Base-by-base conservation (phyloP, 2,888 invertebrate species). In the Hydropsyche betteni region DNA sequence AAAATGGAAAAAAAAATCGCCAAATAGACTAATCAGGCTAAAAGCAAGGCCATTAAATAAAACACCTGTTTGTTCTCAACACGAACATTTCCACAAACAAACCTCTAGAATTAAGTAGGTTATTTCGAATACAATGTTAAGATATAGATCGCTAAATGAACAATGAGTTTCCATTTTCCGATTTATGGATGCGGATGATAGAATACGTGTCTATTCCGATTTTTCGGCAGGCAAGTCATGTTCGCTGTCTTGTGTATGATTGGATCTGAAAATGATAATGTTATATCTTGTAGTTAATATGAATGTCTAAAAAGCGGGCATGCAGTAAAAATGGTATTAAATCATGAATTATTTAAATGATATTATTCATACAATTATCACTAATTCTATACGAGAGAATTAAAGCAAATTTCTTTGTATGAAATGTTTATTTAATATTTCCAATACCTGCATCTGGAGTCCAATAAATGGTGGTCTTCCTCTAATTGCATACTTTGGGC, bases 241-340 rank as follows among this genome's bases (percentile, higher is more conserved):
- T 75, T 79, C 76, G 53, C 69, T 76, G 75, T 74, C 75, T 68
- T 74, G 76, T 73, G 76, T 74, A 64, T 75, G 77, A 74, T 79
- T 79, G 79, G 79, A 79, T 79, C 79, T 79, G 79, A 77, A 79
- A 79, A 72, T 74, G 16, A 74, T 69, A 55, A 74, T 76, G 44
- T 64, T 61, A 58, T 68, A 4, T 36, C 8, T 34, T 12, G 6
- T 16, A 8, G 51, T 50, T 51, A 50, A 6, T 16, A 50, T n/a
- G 51, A 51, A 51, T 4, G 33, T 38, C 34, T 12, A 16, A 68
- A n/a, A 68, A 68, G 38, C 36, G 4, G 34, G 36, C 68, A 34
- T 68, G 68, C 68, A 12, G 8, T 68, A 34, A 55, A n/a, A 55
- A 4, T 7, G 1, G 55, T 10, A 55, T 55, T 55, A 44, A 44